Conservation (phyloP, 2,797 vertebrate genomes). For the Pachyuromys duprasi region DNA sequence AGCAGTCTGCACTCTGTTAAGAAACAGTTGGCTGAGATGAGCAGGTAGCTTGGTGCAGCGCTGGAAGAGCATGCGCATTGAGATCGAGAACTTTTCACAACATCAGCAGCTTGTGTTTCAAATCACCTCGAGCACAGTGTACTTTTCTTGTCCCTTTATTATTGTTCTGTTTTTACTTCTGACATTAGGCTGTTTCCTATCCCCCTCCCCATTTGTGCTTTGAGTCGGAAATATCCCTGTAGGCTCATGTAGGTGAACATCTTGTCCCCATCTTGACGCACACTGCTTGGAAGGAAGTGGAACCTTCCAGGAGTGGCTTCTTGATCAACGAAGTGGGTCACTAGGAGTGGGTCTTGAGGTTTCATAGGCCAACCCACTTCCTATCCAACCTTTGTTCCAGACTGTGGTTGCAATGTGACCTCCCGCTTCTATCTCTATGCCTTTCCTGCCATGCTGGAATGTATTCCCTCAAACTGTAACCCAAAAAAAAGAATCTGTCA, state of each 20-base stretch:
- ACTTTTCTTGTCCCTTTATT: neutral
- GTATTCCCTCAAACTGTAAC: neutral
- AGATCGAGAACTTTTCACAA: neutral
- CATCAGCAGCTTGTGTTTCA: neutral
- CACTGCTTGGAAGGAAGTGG: neutral
- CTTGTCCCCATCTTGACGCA: neutral
- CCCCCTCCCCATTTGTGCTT: neutral
- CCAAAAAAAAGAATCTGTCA: neutral
- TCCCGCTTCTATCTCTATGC: neutral
- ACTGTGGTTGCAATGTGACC: neutral
- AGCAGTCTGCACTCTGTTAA: neutral
- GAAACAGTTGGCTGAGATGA: neutral
- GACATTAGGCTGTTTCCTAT: neutral
- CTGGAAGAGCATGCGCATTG: neutral
- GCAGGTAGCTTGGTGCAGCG: neutral
- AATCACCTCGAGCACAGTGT: neutral
- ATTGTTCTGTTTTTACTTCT: neutral
- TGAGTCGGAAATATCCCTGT: neutral
- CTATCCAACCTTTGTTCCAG: neutral
- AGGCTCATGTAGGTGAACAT: neutral
- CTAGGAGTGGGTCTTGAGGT: too few species aligned
- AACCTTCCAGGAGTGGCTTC: neutral
- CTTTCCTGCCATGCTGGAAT: neutral
- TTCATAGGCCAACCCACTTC: neutral
- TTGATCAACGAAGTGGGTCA: neutral